Base-by-base conservation (phyloP, 2,888 invertebrate genomes). In the Rhamphomyia laevipes region DNA sequence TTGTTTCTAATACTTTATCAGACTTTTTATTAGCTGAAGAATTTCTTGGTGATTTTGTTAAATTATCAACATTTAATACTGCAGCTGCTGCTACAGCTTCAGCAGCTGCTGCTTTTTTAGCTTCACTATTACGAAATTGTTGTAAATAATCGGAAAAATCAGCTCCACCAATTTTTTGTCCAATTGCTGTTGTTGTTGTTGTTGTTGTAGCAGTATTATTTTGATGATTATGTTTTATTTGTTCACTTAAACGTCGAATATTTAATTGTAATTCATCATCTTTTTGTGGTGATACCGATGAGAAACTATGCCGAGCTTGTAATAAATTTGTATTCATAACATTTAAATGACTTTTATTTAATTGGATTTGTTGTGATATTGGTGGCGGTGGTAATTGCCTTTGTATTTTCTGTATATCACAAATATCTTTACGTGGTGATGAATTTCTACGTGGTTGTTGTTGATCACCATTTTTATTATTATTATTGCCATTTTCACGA, bases 161-260 rank as follows among this genome's bases (percentile, higher is more conserved):
- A 2, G 59, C 57, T 21, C 53, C 55, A 31, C 49, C 52, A 45
- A 46, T 54, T 5, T 55, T 52, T 55, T 56, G 54, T 15, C 50
- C 55, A 51, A 57, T 56, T 49, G 54, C 56, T n/a, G 57, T 50
- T 18, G 59, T 56, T 31, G 58, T 55, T 48, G 57, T 47, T 9
- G 55, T 55, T 40, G 55, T 48, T n/a, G n/a, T n/a, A n/a, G n/a
- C n/a, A 27, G 51, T 54, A 40, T 50, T 49, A 16, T 53, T 55
- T 42, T 54, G 45, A 42, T 55, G 54, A 48, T 53, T 54, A 40
- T 57, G 56, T 54, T 53, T 53, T 11, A 66, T 65, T 57, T 69
- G 68, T 49, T 68, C 67, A 21, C 68, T 68, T 16, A 69, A 53
- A 17, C 68, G 61, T 31, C 68, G 62, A 37, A 69, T 68, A 53